phyloP scores from a whole-genome alignment of 2,888 invertebrate genomes.

The Argynnis bischoffii region DNA sequence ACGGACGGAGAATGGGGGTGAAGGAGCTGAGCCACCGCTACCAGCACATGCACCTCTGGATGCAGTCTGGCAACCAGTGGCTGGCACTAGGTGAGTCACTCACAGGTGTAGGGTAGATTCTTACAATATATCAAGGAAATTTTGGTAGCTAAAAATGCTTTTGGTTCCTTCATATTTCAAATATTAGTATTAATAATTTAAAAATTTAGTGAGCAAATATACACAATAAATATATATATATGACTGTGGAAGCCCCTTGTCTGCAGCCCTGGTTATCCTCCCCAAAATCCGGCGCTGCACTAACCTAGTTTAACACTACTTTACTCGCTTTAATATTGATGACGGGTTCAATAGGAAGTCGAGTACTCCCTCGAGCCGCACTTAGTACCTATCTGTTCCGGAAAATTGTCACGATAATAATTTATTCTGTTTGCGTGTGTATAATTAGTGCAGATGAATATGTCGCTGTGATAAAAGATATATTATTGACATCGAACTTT shows the following conservation, averaged over 20 bases:
- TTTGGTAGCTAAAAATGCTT: too few species aligned
- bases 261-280: too few species aligned
- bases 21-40: slow-evolving; percentile 75
- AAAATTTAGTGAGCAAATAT: too few species aligned
- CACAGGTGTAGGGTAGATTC: too few species aligned
- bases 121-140: too few species aligned
- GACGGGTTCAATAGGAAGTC: slow-evolving; percentile 12
- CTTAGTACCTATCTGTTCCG: background rate
- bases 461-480: slow-evolving; percentile 1
- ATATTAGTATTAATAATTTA: too few species aligned
- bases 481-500: background rate
- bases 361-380: slow-evolving; percentile 7
- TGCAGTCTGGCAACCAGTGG: slow-evolving; percentile 90
- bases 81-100: slow-evolving; percentile 84
- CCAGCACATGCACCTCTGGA: slow-evolving; percentile 86
- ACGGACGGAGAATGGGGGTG: slow-evolving; percentile 61
- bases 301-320: slow-evolving; percentile 21
- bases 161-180: too few species aligned
- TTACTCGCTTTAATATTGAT: slow-evolving; percentile 29
- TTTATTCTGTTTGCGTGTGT: slow-evolving; percentile 10
- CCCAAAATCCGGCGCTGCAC: background rate
- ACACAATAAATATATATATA: too few species aligned
- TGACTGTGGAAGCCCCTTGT: too few species aligned
- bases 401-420: background rate
- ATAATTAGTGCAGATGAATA: slow-evolving; percentile 15